Conservation (phyloP, 2,113 vertebrate species). For the Nycticebus coucang region DNA sequence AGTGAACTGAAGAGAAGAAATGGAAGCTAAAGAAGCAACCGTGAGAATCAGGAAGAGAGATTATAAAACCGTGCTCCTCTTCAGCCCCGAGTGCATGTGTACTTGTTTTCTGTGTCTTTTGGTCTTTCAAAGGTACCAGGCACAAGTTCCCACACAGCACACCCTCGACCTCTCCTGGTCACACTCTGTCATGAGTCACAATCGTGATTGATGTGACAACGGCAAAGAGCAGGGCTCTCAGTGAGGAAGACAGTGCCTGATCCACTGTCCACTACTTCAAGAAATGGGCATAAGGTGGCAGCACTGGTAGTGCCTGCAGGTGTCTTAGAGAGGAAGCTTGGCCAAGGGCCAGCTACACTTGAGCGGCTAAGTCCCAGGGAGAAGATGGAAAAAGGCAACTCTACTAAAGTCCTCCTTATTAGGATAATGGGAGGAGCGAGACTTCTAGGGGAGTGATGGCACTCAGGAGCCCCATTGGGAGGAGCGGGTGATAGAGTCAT, state of each 20-base stretch:
- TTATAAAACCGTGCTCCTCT: neutral
- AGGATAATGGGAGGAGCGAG: neutral
- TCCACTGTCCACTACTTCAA: constrained; percentile 71
- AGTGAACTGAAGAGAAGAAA: constrained; percentile 47
- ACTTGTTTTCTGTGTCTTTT: constrained; percentile 14
- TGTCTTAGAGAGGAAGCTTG: constrained; percentile 58
- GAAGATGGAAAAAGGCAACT: constrained; percentile 32
- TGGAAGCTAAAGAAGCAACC: constrained; percentile 44
- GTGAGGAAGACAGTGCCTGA: neutral
- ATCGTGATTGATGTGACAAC: neutral
- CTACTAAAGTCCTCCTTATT: constrained; percentile 23
- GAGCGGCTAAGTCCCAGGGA: constrained; percentile 49
- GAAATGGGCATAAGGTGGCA: constrained; percentile 77
- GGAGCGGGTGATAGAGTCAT: neutral
- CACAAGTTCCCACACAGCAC: constrained; percentile 34
- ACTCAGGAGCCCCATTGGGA: neutral
- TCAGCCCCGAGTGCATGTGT: neutral
- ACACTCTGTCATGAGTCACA: constrained; percentile 59
- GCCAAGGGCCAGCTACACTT: constrained; percentile 55
- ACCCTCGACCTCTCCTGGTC: constrained; percentile 67
- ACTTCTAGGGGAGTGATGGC: neutral
- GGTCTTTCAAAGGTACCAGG: neutral
- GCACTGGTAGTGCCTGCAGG: constrained; percentile 65
- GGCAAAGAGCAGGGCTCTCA: neutral
- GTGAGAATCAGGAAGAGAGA: constrained; percentile 63